Evolutionary conservation across 2,113 vertebrate genomes (phyloP), one percentile per base, ranked within the genome.

Genomic region (Oceanodroma tethys): DNA sequence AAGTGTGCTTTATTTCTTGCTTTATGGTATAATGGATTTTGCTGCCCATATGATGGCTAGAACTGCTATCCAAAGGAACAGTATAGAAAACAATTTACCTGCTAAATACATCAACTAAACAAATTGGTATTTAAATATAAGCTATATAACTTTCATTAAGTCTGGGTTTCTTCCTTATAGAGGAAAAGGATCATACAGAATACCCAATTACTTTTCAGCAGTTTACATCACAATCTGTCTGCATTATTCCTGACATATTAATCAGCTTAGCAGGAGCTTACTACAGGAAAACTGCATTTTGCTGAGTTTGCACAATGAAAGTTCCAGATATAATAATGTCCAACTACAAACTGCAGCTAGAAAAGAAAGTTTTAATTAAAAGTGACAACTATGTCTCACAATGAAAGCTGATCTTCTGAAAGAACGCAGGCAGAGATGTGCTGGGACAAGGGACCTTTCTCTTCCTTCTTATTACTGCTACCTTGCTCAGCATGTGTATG

Each of bases 201-300:
- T 8, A 58, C 66, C 62, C 58, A 59, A 2, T 68, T 50, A 5
- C 55, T 91, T 83, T 32, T 27, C 81, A 91, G 80, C 1, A 2
- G 30, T 80, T 94, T 36, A 52, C 71, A 82, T 42, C 93, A 1
- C 72, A 18, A 10, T 50, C 75, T 36, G 1, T 66, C 74, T 59
- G 65, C 65, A 5, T 95, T 75, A 47, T 21, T 67, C 42, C 66
- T 21, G 68, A 11, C 75, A 32, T 7, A 15, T 21, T 15, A 20
- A 93, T 70, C 67, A 62, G 79, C 72, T 79, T 6, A 55, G 87
- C 63, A 9, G 95, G 55, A 79, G 87, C 86, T 83, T n/a, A 16
- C 30, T 27, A 32, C 58, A 15, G 73, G 34, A 42, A 7, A 17
- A 53, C 17, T 1, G 2, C 12, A 0, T 40, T 36, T 8, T 14